Base-by-base conservation (phyloP, 2,113 vertebrate species). In the Notarius lentiginosus region DNA sequence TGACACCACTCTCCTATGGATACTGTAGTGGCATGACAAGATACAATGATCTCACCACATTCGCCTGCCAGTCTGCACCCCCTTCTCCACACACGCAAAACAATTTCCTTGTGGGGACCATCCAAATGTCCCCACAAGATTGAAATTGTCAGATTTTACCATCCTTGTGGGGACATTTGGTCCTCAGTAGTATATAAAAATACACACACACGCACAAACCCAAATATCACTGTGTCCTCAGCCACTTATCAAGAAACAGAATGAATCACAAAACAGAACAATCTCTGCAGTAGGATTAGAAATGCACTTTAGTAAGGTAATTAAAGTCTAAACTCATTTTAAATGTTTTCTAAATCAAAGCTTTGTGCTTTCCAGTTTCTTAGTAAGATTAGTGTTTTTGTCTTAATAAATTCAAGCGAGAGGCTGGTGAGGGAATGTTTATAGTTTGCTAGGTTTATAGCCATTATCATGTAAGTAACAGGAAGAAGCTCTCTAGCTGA, bases 21-120 rank as follows among this genome's bases (percentile, higher is more conserved):
- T 41, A 41, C 41, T 41, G 41, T 3, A 41, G 41, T 41, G 41
- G 41, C 41, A 41, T 41, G 34, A 41, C 34, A 41, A 41, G 34
- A 41, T 3, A 3, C 2, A 41, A 41, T 41, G 34, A 41, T 91
- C 72, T 89, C 84, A 88, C 88, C 92, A 89, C 72, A 76, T 86
- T 72, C 51, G 34, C 91, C 61, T 91, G 89, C 87, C 88, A 90
- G 75, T 85, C 85, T 93, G 27, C 55, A 60, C 53, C 27, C 7
- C 17, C 34, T 5, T 5, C 5, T 15, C 5, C 61, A 17, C 17
- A 56, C 63, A 34, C 41, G 4, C 41, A 41, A 41, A 41, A 41
- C 41, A 41, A 41, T 41, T 41, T 41, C 41, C 41, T 41, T 0
- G 3, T 41, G 41, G 41, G 41, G 41, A 41, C 41, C 41, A 41